A percentile compares a stretch with the other conserved stretches of the same genome.
Conservation (phyloP, 2,113 vertebrate genomes). For the Pelobates fuscus region DNA sequence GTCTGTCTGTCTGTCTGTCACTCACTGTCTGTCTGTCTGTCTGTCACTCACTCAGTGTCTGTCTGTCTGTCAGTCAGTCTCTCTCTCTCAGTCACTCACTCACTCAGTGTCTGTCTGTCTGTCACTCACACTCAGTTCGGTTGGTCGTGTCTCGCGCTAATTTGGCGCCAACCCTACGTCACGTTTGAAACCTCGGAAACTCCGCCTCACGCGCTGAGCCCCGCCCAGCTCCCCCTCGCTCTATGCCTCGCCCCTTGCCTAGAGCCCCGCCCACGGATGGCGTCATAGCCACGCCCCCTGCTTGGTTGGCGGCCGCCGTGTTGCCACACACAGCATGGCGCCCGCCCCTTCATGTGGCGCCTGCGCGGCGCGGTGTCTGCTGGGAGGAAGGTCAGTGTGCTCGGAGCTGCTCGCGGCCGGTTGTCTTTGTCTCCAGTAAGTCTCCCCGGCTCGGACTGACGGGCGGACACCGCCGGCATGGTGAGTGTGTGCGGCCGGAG, state of each 20-base stretch:
- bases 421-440: neutral
- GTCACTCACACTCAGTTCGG: too few relatives aligned
- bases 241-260: too few relatives aligned
- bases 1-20: neutral
- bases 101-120: too few relatives aligned
- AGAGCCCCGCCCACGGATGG: too few relatives aligned
- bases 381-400: neutral
- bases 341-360: neutral
- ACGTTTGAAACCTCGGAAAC: too few relatives aligned
- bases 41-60: neutral
- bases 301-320: neutral
- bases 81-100: too few relatives aligned
- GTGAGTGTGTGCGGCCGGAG: neutral
- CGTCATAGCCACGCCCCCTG: neutral
- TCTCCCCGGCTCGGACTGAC: neutral
- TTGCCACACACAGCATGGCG: constrained; percentile 22
- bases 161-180: too few relatives aligned
- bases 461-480: constrained; percentile 19
- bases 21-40: rapidly evolving
- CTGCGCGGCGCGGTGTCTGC: constrained; percentile 18
- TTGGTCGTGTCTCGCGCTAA: too few relatives aligned
- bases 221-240: too few relatives aligned
- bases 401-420: neutral
- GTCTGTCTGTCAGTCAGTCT: too few relatives aligned
- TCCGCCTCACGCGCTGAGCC: too few relatives aligned